phyloP scores from a whole-genome alignment of 2,888 invertebrate genomes.

The Gastracanthus pulcherrimus region DNA sequence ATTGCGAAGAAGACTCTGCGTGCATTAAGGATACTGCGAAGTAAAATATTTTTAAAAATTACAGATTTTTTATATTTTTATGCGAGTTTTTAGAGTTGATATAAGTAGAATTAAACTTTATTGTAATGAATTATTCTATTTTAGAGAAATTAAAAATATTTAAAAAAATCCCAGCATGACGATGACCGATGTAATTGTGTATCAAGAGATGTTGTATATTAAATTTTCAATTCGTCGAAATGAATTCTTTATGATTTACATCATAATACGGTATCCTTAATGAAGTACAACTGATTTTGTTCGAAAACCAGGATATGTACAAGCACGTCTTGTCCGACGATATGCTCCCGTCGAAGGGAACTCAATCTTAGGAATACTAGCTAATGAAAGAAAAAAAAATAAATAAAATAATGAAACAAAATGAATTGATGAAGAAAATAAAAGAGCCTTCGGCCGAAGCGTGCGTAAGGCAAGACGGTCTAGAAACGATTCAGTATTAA shows the following conservation, averaged over 20 bases:
- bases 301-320: constrained; percentile 58
- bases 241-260: constrained; percentile 57
- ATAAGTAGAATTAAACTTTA: constrained; percentile 59
- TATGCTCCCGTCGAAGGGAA: constrained; percentile 44
- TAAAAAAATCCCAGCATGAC: constrained; percentile 55
- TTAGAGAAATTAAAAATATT: constrained; percentile 58
- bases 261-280: constrained; percentile 58
- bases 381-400: constrained; percentile 21
- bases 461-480: constrained; percentile 48
- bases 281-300: constrained; percentile 59
- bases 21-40: constrained; percentile 60
- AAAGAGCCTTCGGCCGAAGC: constrained; percentile 47
- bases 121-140: constrained; percentile 60
- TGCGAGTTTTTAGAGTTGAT: constrained; percentile 60
- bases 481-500: constrained; percentile 61
- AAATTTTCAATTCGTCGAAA: constrained; percentile 57
- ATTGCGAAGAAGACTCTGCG: constrained; percentile 57
- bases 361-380: constrained; percentile 20
- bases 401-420: constrained; percentile 19
- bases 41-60: constrained; percentile 59
- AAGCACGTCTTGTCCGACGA: constrained; percentile 53
- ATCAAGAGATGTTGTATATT: constrained; percentile 57
- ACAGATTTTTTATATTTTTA: constrained; percentile 61
- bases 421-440: constrained; percentile 26
- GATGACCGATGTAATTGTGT: constrained; percentile 57